Base-by-base conservation (phyloP, 2,113 vertebrate genomes). In the Uria lomvia region DNA sequence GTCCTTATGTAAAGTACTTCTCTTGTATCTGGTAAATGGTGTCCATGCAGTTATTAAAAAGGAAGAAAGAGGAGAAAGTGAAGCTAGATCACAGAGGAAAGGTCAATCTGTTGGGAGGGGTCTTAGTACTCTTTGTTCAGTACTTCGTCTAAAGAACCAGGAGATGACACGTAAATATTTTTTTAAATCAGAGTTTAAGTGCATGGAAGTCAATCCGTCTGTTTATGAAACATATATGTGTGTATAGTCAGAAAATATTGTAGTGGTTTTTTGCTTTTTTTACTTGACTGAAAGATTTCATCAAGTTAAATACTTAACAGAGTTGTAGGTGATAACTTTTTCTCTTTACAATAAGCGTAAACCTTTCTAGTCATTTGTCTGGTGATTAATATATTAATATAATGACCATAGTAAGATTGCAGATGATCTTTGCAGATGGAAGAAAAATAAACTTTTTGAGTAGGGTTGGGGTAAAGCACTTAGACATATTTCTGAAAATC, bases 11-110 rank as follows among this genome's bases (percentile, higher is more conserved):
- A 94, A 92, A 58, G 43, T 77, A 56, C 67, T 92, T 67, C 60
- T 87, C 63, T 95, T 95, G 63, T 77, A 80, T 88, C 84, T 63
- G 19, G n/a, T 88, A 95, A 93, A 90, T 67, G 73, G 50, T 95
- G 94, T 93, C 94, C 72, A 55, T 29, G 36, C 58, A 97, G 88
- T 85, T 96, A 96, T 96, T 96, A 95, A 93, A 96, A 95, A 94
- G 67, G 80, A 86, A 59, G 88, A 50, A 92, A 91, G 68, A 95
- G 73, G 86, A 90, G 72, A 94, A 94, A 95, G 83, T 88, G 47
- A 95, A 95, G 62, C 88, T 91, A 76, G 66, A 93, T 63, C 42
- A 92, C 66, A 72, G 42, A 63, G 73, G 81, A 92, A 92, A 92
- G 77, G 85, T 60, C 70, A 78, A 34, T n/a, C 47, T 71, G 27